A percentile compares a stretch with the other conserved stretches of the same genome.
phyloP scores from a whole-genome alignment of 2,113 vertebrate genomes.

The Lagopus leucura region DNA sequence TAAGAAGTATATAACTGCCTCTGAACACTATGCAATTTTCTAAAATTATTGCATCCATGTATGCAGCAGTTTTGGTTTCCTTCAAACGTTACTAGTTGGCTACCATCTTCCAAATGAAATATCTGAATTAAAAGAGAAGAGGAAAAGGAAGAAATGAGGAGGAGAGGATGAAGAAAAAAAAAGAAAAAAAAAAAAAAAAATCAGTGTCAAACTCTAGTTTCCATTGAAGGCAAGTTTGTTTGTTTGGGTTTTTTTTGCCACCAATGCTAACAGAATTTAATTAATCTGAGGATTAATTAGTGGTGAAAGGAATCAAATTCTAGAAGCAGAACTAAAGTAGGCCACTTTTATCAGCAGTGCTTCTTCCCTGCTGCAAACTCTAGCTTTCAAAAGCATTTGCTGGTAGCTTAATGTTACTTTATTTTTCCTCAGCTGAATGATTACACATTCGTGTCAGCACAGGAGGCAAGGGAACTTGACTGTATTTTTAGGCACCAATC shows the following conservation, averaged over 20 bases:
- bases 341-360: not conserved
- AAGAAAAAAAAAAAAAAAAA: not conserved
- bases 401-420: not conserved
- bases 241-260: not conserved
- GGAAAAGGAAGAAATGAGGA: not conserved
- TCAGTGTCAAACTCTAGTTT: not conserved
- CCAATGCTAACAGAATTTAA: not conserved
- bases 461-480: not conserved
- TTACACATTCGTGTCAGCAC: not conserved
- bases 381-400: not conserved
- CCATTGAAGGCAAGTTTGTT: not conserved
- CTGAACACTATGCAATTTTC: not conserved
- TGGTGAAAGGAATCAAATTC: not conserved
- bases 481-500: not conserved
- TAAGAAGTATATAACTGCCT: not conserved
- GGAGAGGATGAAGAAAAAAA: not conserved
- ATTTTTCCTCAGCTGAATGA: not conserved
- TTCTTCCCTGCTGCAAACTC: not conserved
- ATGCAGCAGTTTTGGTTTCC: not conserved
- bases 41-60: not conserved
- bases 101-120: not conserved
- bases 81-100: not conserved
- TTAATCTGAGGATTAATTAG: not conserved
- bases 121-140: not conserved
- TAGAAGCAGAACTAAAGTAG: not conserved